Percentiles rank a stretch among this genome's conserved stretches.
phyloP scores from a whole-genome alignment of 2,113 vertebrate genomes.

The Oncorhynchus nerka region DNA sequence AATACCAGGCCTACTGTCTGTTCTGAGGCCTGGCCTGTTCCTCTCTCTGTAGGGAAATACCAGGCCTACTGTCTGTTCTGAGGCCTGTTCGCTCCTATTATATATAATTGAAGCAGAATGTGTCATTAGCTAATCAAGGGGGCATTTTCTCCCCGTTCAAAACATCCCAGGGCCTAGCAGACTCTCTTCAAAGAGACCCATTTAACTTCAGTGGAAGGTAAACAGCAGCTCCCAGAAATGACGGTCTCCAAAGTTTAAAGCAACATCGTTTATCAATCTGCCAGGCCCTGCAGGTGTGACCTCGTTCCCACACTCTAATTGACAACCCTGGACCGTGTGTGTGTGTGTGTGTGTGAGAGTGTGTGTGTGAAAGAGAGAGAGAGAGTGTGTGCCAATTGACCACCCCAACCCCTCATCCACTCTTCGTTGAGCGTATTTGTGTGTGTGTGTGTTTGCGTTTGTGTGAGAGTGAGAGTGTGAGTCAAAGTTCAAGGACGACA shows the following conservation, averaged over 20 bases:
- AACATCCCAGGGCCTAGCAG: constrained; percentile 45
- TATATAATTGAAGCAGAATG: constrained; percentile 77
- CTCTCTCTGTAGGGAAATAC: too few species aligned
- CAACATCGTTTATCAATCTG: constrained; percentile 82
- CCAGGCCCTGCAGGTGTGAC: constrained; percentile 79
- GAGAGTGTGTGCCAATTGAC: too few species aligned
- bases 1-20: constrained; percentile 36
- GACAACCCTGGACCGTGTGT: not conserved
- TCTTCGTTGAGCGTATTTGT: too few species aligned
- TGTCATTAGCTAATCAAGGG: constrained; percentile 79
- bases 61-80: constrained; percentile 49
- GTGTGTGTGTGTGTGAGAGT: not conserved
- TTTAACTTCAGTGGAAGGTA: constrained; percentile 72
- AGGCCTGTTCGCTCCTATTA: constrained; percentile 77
- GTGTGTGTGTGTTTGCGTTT: too few species aligned
- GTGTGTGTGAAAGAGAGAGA: too few species aligned
- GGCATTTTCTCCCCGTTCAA: constrained; percentile 59
- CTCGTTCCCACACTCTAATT: constrained; percentile 26
- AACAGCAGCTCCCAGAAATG: constrained; percentile 76
- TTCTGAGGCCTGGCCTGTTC: too few species aligned
- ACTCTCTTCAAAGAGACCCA: constrained; percentile 71
- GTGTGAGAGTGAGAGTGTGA: too few species aligned
- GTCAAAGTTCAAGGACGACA: too few species aligned
- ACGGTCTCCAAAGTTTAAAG: constrained; percentile 77
- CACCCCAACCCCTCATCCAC: too few species aligned